Conservation (phyloP, 2,797 vertebrate species). For the Acomys russatus region DNA sequence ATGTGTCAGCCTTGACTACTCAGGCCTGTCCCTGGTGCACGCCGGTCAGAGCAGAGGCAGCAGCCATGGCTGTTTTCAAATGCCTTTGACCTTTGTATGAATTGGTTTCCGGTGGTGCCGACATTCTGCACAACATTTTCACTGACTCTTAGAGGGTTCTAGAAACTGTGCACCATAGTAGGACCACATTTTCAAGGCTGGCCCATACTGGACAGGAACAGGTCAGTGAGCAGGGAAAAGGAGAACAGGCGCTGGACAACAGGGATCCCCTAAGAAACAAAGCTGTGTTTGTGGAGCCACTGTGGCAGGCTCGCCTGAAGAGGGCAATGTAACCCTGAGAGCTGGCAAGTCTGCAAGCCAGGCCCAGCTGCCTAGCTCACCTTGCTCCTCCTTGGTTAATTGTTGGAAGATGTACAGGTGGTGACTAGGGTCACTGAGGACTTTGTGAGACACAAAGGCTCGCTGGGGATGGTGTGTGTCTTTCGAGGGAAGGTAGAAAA, state of each 20-base stretch:
- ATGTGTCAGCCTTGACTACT: background rate
- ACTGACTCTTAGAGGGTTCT: background rate
- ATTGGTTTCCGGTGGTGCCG: conserved; percentile 25
- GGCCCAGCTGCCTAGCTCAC: too few species aligned
- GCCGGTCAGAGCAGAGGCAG: background rate
- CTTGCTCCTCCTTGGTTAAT: background rate
- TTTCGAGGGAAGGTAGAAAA: background rate
- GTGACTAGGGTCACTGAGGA: conserved; percentile 54
- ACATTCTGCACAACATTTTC: conserved; percentile 1
- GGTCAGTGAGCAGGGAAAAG: background rate
- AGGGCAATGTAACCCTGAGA: conserved; percentile 53
- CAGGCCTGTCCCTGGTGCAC: background rate
- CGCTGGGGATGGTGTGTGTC: conserved; percentile 15
- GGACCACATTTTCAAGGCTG: background rate
- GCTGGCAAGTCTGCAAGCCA: background rate
- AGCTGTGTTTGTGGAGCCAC: background rate
- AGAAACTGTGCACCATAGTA: background rate
- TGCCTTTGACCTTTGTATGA: conserved; percentile 14
- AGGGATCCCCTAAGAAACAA: background rate
- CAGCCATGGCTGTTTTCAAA: background rate
- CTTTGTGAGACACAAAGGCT: background rate
- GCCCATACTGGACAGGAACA: background rate
- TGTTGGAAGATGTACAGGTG: conserved; percentile 53
- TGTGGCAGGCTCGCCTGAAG: conserved; percentile 76
- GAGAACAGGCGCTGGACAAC: background rate